Evolutionary conservation across 2,113 vertebrate species (phyloP).

Genomic region (Larimichthys polyactis): DNA sequence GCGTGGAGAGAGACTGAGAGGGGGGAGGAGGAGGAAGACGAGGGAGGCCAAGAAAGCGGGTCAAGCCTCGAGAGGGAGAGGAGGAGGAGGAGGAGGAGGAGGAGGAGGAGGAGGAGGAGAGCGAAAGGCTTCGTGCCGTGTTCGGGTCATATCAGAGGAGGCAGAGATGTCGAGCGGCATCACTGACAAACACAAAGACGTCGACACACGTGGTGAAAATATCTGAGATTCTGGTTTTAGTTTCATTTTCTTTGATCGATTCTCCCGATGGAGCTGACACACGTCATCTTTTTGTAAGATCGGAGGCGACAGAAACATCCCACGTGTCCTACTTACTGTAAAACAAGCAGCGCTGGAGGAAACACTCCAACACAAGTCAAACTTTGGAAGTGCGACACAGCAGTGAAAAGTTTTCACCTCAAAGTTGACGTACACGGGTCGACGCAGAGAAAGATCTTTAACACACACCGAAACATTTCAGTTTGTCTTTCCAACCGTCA

Average conservation of each 20-base stretch:
- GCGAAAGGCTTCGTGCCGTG: constrained; percentile 21
- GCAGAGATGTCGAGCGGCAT: not conserved
- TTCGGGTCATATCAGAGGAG: constrained; percentile 1
- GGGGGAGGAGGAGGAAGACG: constrained; percentile 35
- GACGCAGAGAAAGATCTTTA: no score
- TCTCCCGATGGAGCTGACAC: not conserved
- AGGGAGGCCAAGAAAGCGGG: constrained; percentile 67
- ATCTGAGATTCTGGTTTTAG: not conserved
- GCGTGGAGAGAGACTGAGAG: not conserved
- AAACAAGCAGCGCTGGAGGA: not conserved
- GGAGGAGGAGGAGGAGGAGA: constrained; percentile 29
- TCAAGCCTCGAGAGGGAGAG: constrained; percentile 56
- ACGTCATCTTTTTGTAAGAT: no score
- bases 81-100: constrained; percentile 33
- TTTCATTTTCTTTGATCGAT: not conserved
- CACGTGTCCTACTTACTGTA: not conserved
- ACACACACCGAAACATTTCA: no score
- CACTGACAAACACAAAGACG: not conserved
- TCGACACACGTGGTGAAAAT: not conserved
- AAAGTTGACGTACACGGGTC: no score
- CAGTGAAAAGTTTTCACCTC: no score
- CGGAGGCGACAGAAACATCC: not conserved
- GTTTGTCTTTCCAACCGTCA: no score
- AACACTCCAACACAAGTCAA: not conserved
- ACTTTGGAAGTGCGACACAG: no score